Percentiles rank a stretch among this genome's conserved stretches.
Conservation (phyloP, 2,888 invertebrate species). For the Balanococcus diminutus region DNA sequence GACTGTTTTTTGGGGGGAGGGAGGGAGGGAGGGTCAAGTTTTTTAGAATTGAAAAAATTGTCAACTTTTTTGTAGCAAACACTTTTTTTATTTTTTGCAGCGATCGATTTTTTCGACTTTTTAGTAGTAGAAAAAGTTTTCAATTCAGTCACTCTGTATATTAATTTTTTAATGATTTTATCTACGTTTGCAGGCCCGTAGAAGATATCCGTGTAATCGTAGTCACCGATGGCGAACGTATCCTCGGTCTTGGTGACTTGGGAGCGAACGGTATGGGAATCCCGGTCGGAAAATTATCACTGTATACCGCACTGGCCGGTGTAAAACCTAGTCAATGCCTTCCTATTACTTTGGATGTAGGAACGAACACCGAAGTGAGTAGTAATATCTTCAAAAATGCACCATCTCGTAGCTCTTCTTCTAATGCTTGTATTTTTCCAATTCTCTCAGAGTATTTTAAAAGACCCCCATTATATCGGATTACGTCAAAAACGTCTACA, state of each 20-base stretch:
- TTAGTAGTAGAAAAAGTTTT: no score
- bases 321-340: slow-evolving; percentile 94
- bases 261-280: slow-evolving; percentile 99
- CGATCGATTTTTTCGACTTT: no score
- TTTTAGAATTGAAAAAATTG: no score
- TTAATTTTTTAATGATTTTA: background rate
- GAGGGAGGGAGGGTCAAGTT: no score
- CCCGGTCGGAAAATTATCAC: slow-evolving; percentile 93
- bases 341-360: slow-evolving; percentile 85
- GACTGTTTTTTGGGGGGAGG: no score
- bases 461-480: slow-evolving; percentile 96
- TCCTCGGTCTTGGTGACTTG: slow-evolving; percentile 94
- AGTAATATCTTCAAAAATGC: background rate
- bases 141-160: no score
- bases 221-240: slow-evolving; percentile 98
- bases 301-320: slow-evolving; percentile 96
- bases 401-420: no score
- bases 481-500: slow-evolving; percentile 81
- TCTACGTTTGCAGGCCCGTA: slow-evolving; percentile 73
- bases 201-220: slow-evolving; percentile 85
- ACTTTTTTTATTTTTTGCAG: no score
- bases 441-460: slow-evolving; percentile 70
- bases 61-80: no score
- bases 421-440: no score
- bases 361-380: slow-evolving; percentile 68